Percentiles rank a stretch among this genome's conserved stretches.
phyloP scores from a whole-genome alignment of 2,888 invertebrate species.

The Cistogaster globosa region DNA sequence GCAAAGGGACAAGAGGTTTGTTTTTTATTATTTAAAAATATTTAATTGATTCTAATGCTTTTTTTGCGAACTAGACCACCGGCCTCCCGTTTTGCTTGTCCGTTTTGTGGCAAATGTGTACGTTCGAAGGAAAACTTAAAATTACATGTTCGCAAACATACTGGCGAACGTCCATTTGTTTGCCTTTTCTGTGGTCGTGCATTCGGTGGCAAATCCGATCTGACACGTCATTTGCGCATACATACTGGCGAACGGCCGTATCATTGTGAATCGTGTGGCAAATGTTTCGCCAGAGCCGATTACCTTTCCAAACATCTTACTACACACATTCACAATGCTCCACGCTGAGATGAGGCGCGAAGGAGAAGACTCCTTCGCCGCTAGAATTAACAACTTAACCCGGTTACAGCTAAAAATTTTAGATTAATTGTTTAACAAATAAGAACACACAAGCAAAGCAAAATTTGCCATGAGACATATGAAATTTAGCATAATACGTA shows the following conservation, averaged over 20 bases:
- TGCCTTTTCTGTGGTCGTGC: constrained; percentile 94
- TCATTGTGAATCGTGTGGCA: constrained; percentile 95
- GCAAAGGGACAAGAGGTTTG: constrained; percentile 86
- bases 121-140: constrained; percentile 94
- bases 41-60: neutral
- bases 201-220: constrained; percentile 94
- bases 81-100: constrained; percentile 90
- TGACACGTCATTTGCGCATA: constrained; percentile 93
- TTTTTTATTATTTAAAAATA: constrained; percentile 27
- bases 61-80: constrained; percentile 76
- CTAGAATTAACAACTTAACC: constrained; percentile 70
- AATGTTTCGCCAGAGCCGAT: constrained; percentile 95
- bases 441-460: neutral
- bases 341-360: constrained; percentile 84
- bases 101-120: constrained; percentile 95
- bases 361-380: constrained; percentile 84
- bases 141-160: constrained; percentile 93
- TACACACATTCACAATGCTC: constrained; percentile 93
- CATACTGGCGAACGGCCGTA: constrained; percentile 95
- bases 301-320: constrained; percentile 95
- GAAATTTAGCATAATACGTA: constrained; percentile 66
- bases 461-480: constrained; percentile 5
- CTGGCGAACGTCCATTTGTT: constrained; percentile 94
- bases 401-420: constrained; percentile 12
- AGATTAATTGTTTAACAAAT: constrained; percentile 44